Base-by-base conservation (phyloP, 2,888 invertebrate species). In the Pegoplata infirma region DNA sequence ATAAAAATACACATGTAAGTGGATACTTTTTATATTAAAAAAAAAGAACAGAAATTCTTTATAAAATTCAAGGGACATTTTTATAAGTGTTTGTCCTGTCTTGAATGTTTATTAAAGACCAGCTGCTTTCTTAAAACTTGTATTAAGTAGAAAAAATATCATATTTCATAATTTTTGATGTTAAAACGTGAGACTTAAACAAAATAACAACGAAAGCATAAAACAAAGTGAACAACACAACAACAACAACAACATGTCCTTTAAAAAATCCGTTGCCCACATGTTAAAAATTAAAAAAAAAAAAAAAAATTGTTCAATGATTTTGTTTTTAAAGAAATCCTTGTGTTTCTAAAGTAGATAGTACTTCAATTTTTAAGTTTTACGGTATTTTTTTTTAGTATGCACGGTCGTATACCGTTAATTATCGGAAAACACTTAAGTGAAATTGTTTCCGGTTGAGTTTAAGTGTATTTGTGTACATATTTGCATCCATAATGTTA, bases 401-500 rank as follows among this genome's bases (percentile, higher is more conserved):
- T 21, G 8, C 5, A 12, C 46, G n/a, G 12, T 49, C 28, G 46
- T 10, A 47, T 63, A 63, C 63, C 63, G 61, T 75, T 79, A 75
- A 79, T 75, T 79, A 79, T 79, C 75, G 79, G 71, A 79, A 79
- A 79, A 72, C 67, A 79, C 79, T 79, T 71, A 23, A 75, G 71
- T 56, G 63, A 72, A 74, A 51, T 40, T 67, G 56, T 67, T 75
- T 79, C 79, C 79, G 79, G 79, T 75, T 55, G n/a, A 44, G 58
- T 72, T 69, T 44, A 25, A 67, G 61, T 63, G 66, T 66, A 71
- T 66, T 75, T 72, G 71, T 67, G 67, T 71, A n/a, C 55, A 71
- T 66, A 71, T 66, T 75, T 72, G 71, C 71, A 71, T 71, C n/a
- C 55, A 71, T 67, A 71, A 66, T 74, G 5, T n/a, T 40, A 40